Conservation (phyloP, 1,140 invertebrate species). For the Teleogryllus occipitalis region DNA sequence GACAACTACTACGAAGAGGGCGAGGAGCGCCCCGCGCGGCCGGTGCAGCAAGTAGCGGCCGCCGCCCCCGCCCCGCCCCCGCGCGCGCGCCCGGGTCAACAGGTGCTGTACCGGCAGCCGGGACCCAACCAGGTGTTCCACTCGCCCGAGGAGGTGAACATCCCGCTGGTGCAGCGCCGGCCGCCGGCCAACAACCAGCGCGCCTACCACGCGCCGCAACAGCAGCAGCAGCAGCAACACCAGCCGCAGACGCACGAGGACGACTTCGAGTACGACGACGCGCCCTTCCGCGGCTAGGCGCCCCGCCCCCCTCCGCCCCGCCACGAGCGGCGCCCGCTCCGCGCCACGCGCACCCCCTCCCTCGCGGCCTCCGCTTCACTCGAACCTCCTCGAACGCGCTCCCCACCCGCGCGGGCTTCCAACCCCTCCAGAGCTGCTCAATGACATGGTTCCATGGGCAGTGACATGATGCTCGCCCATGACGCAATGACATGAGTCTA, state of each 20-base stretch:
- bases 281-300: slow-evolving; percentile 9
- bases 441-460: no score
- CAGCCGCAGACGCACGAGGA: slow-evolving; percentile 18
- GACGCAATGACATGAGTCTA: no score
- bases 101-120: neutral
- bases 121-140: slow-evolving; percentile 56
- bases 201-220: neutral
- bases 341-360: neutral
- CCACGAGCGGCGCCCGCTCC: neutral
- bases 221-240: slow-evolving; percentile 2
- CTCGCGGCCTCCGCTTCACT: neutral
- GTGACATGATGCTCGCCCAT: no score
- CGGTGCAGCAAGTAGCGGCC: neutral
- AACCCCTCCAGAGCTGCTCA: neutral
- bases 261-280: slow-evolving; percentile 23
- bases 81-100: neutral
- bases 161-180: slow-evolving; percentile 66
- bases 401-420: neutral
- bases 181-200: slow-evolving; percentile 32
- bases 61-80: slow-evolving; percentile 8
- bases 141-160: slow-evolving; percentile 77
- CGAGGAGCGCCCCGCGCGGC: slow-evolving; percentile 39
- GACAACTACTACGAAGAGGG: slow-evolving; percentile 60
- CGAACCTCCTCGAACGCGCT: neutral
- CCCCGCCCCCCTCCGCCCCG: neutral